These are phyloP conservation scores for Phyllotreta cruciferae DNA, from an alignment of 2,888 invertebrate species.

Conservation along the genomic window DNA sequence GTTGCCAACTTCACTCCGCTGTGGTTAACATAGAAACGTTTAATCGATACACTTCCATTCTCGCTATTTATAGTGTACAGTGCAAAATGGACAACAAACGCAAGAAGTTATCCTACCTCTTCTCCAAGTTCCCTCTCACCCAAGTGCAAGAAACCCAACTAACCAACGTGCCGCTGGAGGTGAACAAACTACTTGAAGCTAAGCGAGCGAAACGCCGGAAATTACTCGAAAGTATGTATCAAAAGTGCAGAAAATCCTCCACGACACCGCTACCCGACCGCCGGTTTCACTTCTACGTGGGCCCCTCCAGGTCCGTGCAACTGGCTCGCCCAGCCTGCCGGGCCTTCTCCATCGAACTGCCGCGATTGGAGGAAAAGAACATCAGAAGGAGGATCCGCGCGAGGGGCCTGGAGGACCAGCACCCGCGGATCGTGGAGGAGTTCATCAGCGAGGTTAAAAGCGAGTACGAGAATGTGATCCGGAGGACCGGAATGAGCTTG, in stretches of 20 bases:
- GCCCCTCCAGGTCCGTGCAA: too few relatives aligned
- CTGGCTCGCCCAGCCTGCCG: too few relatives aligned
- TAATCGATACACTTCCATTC: too few relatives aligned
- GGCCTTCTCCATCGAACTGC: constrained; percentile 37
- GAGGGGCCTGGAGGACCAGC: constrained; percentile 62
- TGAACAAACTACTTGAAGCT: constrained; percentile 34
- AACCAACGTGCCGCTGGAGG: constrained; percentile 38
- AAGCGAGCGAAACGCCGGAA: constrained; percentile 33
- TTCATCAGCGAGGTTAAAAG: constrained; percentile 65
- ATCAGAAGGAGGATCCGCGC: constrained; percentile 68
- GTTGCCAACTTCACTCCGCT: too few relatives aligned
- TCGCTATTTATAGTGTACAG: too few relatives aligned
- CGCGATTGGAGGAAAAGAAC: constrained; percentile 65
- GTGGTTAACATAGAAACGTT: too few relatives aligned
- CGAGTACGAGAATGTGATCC: constrained; percentile 66
- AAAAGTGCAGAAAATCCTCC: constrained; percentile 28
- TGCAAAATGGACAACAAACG: constrained; percentile 25
- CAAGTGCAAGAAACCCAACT: constrained; percentile 30
- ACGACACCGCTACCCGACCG: constrained; percentile 17
- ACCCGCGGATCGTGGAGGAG: constrained; percentile 62
- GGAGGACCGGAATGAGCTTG: constrained; percentile 41
- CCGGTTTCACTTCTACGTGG: neutral
- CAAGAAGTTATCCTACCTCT: constrained; percentile 18
- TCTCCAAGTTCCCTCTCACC: constrained; percentile 24
- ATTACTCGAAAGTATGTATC: constrained; percentile 42